Conservation (phyloP, 2,797 vertebrate genomes). For the Semotilus atromaculatus region DNA sequence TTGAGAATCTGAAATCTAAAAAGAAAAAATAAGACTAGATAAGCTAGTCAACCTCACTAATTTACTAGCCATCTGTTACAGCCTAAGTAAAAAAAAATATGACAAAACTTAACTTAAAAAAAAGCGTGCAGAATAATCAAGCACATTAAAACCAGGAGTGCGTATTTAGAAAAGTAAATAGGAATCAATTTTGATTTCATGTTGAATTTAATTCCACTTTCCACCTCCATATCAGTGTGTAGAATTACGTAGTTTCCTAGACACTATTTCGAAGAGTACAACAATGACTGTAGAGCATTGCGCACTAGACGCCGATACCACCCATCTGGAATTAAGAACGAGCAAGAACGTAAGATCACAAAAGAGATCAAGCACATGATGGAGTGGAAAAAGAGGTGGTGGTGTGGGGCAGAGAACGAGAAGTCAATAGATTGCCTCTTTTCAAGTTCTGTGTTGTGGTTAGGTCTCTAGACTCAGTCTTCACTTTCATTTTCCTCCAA, state of each 20-base stretch:
- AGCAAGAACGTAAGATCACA: conserved; percentile 26
- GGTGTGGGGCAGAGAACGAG: conserved; percentile 47
- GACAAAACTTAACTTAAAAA: background rate
- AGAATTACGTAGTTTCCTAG: conserved; percentile 11
- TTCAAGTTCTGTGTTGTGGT: conserved; percentile 76
- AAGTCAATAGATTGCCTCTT: conserved; percentile 60
- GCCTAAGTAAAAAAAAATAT: background rate
- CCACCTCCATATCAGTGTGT: conserved; percentile 11
- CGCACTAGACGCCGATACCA: background rate
- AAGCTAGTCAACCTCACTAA: background rate
- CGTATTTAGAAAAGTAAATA: background rate
- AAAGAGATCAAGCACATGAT: conserved; percentile 45
- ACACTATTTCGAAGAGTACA: background rate
- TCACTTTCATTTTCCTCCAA: conserved; percentile 79
- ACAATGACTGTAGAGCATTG: conserved; percentile 2
- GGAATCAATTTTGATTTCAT: conserved; percentile 2
- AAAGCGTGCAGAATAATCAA: background rate
- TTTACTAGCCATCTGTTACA: background rate
- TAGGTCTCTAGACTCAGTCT: conserved; percentile 65
- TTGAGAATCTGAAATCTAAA: background rate
- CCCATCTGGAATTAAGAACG: conserved; percentile 21
- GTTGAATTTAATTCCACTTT: conserved; percentile 21
- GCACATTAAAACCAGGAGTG: background rate
- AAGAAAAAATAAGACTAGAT: background rate
- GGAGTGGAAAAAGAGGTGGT: conserved; percentile 28